Conservation (phyloP, 2,113 vertebrate species). For the Seriola aureovittata region DNA sequence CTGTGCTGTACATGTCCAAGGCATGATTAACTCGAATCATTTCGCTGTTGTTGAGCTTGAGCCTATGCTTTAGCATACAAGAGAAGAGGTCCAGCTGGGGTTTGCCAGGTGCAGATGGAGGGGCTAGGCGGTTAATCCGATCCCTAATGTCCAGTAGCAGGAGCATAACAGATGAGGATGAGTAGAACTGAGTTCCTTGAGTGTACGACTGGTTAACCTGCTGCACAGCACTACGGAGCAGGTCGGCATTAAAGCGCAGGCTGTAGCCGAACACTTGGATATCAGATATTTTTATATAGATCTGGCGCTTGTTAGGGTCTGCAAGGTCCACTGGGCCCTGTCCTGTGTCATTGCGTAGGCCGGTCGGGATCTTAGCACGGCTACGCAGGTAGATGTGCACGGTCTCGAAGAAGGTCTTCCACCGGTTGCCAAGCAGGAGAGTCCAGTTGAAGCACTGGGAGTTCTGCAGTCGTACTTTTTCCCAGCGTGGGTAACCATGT, state of each 20-base stretch:
- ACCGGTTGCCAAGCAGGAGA: conserved; percentile 95
- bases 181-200: conserved; percentile 96
- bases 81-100: conserved; percentile 99
- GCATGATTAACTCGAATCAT: conserved; percentile 98
- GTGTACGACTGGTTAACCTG: conserved; percentile 99
- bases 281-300: conserved; percentile 99
- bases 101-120: conserved; percentile 94
- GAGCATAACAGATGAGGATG: conserved; percentile 98
- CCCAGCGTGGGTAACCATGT: conserved; percentile 97
- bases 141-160: conserved; percentile 98
- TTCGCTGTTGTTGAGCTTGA: conserved; percentile 98
- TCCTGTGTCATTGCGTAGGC: conserved; percentile 95
- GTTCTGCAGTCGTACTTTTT: conserved; percentile 95
- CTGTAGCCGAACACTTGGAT: conserved; percentile 99
- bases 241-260: conserved; percentile 95
- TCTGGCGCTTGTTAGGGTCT: conserved; percentile 96
- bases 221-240: conserved; percentile 96
- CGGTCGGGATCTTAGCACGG: conserved; percentile 94
- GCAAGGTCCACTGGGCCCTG: conserved; percentile 97
- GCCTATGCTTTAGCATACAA: conserved; percentile 99
- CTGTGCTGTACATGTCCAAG: conserved; percentile 99
- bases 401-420: conserved; percentile 99
- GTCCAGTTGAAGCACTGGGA: conserved; percentile 99
- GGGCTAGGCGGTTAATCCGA: conserved; percentile 97
- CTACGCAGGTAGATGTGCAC: conserved; percentile 99